These are phyloP conservation scores for Benitochromis conjunctus DNA, from an alignment of 2,113 vertebrate species.

Conservation along the genomic window DNA sequence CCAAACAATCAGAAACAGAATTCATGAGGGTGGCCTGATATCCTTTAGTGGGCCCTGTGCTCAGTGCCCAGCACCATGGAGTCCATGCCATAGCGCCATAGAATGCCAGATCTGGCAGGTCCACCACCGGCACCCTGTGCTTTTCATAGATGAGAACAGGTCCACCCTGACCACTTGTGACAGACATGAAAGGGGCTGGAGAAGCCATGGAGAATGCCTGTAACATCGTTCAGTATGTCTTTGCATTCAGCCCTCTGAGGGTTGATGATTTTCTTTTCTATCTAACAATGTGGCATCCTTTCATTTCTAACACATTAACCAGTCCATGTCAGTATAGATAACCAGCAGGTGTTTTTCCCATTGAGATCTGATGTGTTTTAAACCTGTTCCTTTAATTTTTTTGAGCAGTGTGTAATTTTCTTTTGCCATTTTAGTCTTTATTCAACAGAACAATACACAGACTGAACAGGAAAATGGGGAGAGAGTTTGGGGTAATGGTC, in stretches of 20 bases:
- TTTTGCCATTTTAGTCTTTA: neutral
- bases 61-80: neutral
- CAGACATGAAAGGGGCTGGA: neutral
- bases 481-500: too few relatives aligned
- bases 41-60: neutral
- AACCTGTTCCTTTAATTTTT: neutral
- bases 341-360: fast-evolving
- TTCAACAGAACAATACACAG: neutral
- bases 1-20: neutral
- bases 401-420: neutral
- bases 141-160: neutral
- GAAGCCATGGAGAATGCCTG: neutral
- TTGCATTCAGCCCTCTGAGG: neutral
- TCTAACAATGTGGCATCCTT: too few relatives aligned
- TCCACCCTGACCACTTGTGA: neutral
- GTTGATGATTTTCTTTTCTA: too few relatives aligned
- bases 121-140: neutral
- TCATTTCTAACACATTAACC: neutral
- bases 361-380: neutral
- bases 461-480: too few relatives aligned
- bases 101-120: neutral
- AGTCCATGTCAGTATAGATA: neutral
- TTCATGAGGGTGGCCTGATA: neutral
- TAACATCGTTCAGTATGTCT: neutral
- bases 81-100: neutral